Evolutionary conservation across 1,140 invertebrate genomes (phyloP).

Genomic region (Camponotus floridanus): DNA sequence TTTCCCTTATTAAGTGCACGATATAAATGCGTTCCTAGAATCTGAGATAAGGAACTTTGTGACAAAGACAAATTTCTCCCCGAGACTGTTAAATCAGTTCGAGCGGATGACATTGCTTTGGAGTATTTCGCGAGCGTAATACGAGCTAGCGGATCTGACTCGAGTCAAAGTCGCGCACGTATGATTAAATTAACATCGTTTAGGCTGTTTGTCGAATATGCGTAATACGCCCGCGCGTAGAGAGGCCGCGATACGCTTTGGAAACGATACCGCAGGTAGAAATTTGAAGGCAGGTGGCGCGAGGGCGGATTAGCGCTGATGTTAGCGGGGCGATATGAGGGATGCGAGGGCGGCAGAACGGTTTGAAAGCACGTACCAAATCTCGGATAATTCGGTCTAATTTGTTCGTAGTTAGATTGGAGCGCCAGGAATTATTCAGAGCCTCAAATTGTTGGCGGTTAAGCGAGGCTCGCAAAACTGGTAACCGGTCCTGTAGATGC

Average conservation of each 20-base stretch:
- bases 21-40: slow-evolving; percentile 17
- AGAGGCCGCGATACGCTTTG: slow-evolving; percentile 25
- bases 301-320: slow-evolving; percentile 43
- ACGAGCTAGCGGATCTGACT: slow-evolving; percentile 38
- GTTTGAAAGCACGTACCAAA: slow-evolving; percentile 79
- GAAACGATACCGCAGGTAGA: slow-evolving; percentile 62
- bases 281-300: slow-evolving; percentile 60
- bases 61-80: slow-evolving; percentile 38
- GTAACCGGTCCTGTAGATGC: slow-evolving; percentile 65
- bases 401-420: slow-evolving; percentile 85
- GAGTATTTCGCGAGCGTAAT: slow-evolving; percentile 40
- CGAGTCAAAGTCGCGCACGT: slow-evolving; percentile 61
- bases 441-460: slow-evolving; percentile 84
- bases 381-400: slow-evolving; percentile 84
- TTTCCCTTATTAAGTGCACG: neutral
- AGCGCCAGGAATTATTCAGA: slow-evolving; percentile 84
- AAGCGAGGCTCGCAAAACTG: slow-evolving; percentile 81
- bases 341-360: slow-evolving; percentile 59
- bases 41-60: neutral
- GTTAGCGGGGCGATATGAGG: slow-evolving; percentile 17
- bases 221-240: slow-evolving; percentile 28
- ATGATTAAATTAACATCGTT: slow-evolving; percentile 66
- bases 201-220: slow-evolving; percentile 61
- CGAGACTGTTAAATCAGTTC: slow-evolving; percentile 48
- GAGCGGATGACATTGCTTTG: slow-evolving; percentile 48